phyloP scores from a whole-genome alignment of 1,140 invertebrate species.

The Zophobas morio region DNA sequence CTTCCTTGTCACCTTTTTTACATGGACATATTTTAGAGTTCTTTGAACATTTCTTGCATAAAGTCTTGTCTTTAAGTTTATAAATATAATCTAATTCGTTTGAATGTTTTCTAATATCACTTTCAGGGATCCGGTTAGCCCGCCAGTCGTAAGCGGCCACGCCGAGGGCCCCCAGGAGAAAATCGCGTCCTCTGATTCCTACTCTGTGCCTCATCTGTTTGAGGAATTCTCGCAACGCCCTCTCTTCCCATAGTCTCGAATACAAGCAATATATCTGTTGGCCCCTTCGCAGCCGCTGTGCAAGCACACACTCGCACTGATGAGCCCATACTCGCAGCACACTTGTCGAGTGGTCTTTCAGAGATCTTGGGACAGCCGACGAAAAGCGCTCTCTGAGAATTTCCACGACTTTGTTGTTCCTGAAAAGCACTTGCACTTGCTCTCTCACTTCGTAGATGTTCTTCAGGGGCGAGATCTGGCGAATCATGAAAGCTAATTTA shows the following conservation, averaged over 20 bases:
- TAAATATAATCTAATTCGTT: slow-evolving; percentile 71
- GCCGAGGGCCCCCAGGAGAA: slow-evolving; percentile 68
- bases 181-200: slow-evolving; percentile 65
- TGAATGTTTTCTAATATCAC: slow-evolving; percentile 70
- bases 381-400: slow-evolving; percentile 22
- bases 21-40: slow-evolving; percentile 12
- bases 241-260: slow-evolving; percentile 75
- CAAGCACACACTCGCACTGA: slow-evolving; percentile 77
- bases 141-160: slow-evolving; percentile 72
- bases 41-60: slow-evolving; percentile 65
- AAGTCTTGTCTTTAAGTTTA: slow-evolving; percentile 71
- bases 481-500: slow-evolving; percentile 33
- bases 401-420: slow-evolving; percentile 49
- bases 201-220: slow-evolving; percentile 69
- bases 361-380: slow-evolving; percentile 2
- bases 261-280: slow-evolving; percentile 77
- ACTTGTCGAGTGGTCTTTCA: slow-evolving; percentile 68
- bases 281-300: slow-evolving; percentile 73
- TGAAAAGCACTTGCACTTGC: slow-evolving; percentile 46
- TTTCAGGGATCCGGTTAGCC: slow-evolving; percentile 69
- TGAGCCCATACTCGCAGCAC: slow-evolving; percentile 71
- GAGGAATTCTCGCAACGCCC: slow-evolving; percentile 71
- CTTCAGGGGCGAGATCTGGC: slow-evolving; percentile 43
- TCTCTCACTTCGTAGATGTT: slow-evolving; percentile 48
- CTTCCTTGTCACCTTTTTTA: slow-evolving; percentile 1